Evolutionary conservation across 1,140 invertebrate species (phyloP).

Genomic region (Drosophila truncata): DNA sequence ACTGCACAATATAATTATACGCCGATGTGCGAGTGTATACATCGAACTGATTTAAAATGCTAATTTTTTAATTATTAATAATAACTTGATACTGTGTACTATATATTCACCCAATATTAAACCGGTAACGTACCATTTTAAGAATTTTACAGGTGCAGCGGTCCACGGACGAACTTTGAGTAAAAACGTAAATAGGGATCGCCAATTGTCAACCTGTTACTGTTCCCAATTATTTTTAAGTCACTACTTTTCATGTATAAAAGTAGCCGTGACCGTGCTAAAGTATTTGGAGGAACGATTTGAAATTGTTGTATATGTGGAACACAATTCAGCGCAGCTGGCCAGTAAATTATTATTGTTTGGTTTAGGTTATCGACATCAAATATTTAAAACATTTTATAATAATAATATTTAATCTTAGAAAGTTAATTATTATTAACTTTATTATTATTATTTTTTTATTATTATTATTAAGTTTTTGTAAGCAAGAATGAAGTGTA

Average conservation of each 20-base stretch:
- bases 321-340: not conserved
- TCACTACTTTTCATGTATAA: conserved; percentile 1
- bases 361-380: not conserved
- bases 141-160: conserved; percentile 22
- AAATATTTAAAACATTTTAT: not conserved
- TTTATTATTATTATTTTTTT: too few species aligned
- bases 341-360: not conserved
- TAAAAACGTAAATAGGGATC: conserved; percentile 35
- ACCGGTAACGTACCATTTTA: conserved; percentile 32
- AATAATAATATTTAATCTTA: not conserved
- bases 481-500: too few species aligned
- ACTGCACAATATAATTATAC: conserved; percentile 3
- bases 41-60: not conserved
- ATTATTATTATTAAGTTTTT: too few species aligned
- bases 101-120: not conserved
- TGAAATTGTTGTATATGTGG: not conserved
- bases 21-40: not conserved
- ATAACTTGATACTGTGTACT: conserved; percentile 11
- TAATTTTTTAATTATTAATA: conserved; percentile 31
- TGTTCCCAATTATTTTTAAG: conserved; percentile 19
- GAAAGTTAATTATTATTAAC: too few species aligned
- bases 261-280: conserved; percentile 5
- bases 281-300: not conserved
- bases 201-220: conserved; percentile 19
- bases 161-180: conserved; percentile 29